Evolutionary conservation across 2,113 vertebrate species (phyloP).

Genomic region (Thalassoma bifasciatum): DNA sequence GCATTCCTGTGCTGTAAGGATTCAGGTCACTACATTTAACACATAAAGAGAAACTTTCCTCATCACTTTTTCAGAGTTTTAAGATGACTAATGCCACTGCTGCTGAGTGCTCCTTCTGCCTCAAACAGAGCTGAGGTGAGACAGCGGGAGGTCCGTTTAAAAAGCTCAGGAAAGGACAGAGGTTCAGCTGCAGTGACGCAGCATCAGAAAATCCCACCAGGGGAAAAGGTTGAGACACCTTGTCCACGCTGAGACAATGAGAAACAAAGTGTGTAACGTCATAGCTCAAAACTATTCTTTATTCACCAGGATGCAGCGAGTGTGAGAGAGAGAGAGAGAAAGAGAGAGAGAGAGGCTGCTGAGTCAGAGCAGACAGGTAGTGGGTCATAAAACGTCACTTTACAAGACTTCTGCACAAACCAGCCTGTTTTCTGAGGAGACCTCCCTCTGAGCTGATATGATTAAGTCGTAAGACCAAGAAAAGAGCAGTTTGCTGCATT

Average conservation of each 20-base stretch:
- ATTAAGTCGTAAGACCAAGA: slow-evolving; percentile 20
- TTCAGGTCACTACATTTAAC: slow-evolving; percentile 1
- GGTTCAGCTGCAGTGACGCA: slow-evolving; percentile 19
- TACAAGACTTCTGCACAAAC: too few species aligned
- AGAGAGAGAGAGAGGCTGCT: slow-evolving; percentile 17
- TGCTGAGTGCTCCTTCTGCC: background rate
- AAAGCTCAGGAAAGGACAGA: slow-evolving; percentile 42
- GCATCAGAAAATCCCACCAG: background rate
- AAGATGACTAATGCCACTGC: background rate
- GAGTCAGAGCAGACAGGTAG: slow-evolving; percentile 46
- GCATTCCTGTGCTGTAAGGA: background rate
- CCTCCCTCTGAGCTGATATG: slow-evolving; percentile 24
- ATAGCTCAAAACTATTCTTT: slow-evolving; percentile 45
- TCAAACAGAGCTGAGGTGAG: slow-evolving; percentile 8
- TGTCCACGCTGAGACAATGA: slow-evolving; percentile 71
- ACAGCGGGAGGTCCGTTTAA: background rate
- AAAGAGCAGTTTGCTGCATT: slow-evolving; percentile 24
- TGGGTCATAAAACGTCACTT: background rate
- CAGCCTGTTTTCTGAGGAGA: slow-evolving; percentile 37
- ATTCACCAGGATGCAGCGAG: background rate
- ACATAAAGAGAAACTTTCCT: slow-evolving; percentile 20
- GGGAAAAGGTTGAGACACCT: slow-evolving; percentile 59
- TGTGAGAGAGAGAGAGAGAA: too few species aligned
- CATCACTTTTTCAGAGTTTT: slow-evolving; percentile 34
- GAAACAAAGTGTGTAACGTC: slow-evolving; percentile 32